Conservation (phyloP, 2,888 invertebrate species). For the Cheilosia impressa region DNA sequence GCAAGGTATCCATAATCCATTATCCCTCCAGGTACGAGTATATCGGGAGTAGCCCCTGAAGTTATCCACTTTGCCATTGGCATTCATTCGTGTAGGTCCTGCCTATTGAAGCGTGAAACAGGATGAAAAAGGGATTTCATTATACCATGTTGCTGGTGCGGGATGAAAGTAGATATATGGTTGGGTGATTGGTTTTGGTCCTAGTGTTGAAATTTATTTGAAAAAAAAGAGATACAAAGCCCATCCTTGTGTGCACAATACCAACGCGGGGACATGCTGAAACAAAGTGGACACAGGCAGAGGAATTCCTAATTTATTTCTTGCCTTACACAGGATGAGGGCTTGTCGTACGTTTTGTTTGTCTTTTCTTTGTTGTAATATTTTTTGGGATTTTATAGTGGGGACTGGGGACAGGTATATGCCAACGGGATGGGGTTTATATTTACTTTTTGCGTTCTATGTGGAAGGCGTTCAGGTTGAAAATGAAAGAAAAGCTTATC, state of each 20-base stretch:
- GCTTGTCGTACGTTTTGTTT: slow-evolving; percentile 41
- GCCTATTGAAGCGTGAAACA: slow-evolving; percentile 70
- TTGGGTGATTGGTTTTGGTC: slow-evolving; percentile 69
- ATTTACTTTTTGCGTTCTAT: slow-evolving; percentile 53
- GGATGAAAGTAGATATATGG: slow-evolving; percentile 30
- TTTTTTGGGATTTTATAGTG: slow-evolving; percentile 37
- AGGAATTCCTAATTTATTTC: slow-evolving; percentile 62
- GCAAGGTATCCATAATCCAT: slow-evolving; percentile 44
- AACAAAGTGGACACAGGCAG: slow-evolving; percentile 54
- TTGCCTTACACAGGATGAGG: slow-evolving; percentile 55
- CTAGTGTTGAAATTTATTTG: slow-evolving; percentile 54
- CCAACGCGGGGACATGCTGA: slow-evolving; percentile 22
- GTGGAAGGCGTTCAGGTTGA: slow-evolving; percentile 56
- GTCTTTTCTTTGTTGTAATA: slow-evolving; percentile 27
- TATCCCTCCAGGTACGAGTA: slow-evolving; percentile 41
- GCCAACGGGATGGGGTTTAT: slow-evolving; percentile 29
- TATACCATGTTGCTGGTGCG: slow-evolving; percentile 28
- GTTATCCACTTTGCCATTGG: slow-evolving; percentile 52
- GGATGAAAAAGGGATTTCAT: slow-evolving; percentile 73
- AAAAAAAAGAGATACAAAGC: slow-evolving; percentile 15
- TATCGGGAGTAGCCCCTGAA: slow-evolving; percentile 32
- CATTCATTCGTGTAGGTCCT: slow-evolving; percentile 47
- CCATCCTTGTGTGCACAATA: slow-evolving; percentile 40
- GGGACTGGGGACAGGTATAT: background rate
- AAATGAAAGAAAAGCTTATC: slow-evolving; percentile 65